Evolutionary conservation across 2,113 vertebrate species (phyloP).

Genomic region (Pan troglodytes): NHGRI_mPanTro3-v2.1_pri NC_086015.1:47069501-47070000

Average conservation of each 20-base stretch:
- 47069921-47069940: neutral
- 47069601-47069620: neutral
- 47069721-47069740: neutral
- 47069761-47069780: neutral
- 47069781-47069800: neutral
- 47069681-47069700: neutral
- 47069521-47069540: neutral
- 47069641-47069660: neutral
- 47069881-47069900: neutral
- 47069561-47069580: neutral
- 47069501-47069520: neutral
- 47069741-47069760: neutral
- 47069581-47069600: neutral
- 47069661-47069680: neutral
- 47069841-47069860: neutral
- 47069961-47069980: neutral
- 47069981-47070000: neutral
- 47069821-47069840: neutral
- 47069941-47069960: neutral
- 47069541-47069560: neutral
- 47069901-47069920: neutral
- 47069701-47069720: neutral
- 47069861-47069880: neutral
- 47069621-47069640: neutral
- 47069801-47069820: neutral